These are phyloP conservation scores for Lanius ludovicianus DNA, from an alignment of 2,113 vertebrate species.

Conservation along the genomic window DNA sequence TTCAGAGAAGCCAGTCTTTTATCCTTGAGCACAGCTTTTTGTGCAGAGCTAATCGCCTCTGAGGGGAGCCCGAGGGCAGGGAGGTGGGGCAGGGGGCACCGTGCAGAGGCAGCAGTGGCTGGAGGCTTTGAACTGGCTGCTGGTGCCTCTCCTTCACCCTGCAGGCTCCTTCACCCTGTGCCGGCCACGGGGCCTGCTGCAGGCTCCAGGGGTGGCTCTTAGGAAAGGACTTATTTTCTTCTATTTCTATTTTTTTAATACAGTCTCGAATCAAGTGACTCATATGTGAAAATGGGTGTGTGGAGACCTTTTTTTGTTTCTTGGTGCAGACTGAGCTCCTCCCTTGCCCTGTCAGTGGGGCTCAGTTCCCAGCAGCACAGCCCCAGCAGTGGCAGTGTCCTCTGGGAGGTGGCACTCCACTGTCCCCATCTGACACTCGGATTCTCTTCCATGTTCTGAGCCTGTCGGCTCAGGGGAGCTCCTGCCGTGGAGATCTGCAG, in stretches of 20 bases:
- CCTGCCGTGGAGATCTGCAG: too few species aligned
- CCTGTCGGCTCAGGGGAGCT: accelerated
- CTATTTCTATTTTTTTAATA: accelerated
- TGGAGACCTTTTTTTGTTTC: neutral
- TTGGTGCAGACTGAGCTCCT: neutral
- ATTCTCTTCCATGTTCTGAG: accelerated
- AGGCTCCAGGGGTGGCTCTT: neutral
- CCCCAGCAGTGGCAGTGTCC: neutral
- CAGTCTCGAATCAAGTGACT: neutral
- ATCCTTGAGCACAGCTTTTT: too few species aligned
- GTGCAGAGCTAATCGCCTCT: neutral
- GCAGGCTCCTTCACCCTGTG: neutral
- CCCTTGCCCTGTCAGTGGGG: neutral
- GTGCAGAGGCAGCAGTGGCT: neutral
- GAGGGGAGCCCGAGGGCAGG: neutral
- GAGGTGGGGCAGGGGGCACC: neutral
- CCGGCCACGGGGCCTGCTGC: neutral
- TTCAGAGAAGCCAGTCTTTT: neutral
- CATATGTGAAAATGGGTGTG: accelerated
- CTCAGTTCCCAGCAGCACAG: neutral
- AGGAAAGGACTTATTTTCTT: accelerated
- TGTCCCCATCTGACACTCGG: accelerated
- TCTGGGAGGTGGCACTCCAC: accelerated
- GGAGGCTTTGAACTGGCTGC: neutral
- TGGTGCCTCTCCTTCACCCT: neutral